Base-by-base conservation (phyloP, 2,888 invertebrate species). In the Lepidonotus clava region DNA sequence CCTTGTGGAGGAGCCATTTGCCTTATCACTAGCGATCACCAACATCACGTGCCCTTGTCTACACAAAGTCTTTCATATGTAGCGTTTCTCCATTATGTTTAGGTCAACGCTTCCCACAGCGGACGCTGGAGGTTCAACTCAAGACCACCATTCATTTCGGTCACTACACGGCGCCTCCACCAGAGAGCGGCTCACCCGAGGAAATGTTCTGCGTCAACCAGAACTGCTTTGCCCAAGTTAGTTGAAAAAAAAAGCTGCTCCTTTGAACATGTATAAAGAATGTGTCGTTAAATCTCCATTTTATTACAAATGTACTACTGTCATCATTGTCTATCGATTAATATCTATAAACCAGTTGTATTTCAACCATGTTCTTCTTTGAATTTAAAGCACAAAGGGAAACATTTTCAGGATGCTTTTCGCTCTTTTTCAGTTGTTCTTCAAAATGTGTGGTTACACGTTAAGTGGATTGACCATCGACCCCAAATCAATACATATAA, bases 171-270 rank as follows among this genome's bases (percentile, higher is more conserved):
- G 90, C 76, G 87, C 91, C 77, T 46, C 83, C 83, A 71, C 85
- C 88, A 11, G 88, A 88, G n/a, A 85, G 85, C 32, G 88, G 88
- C 11, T 46, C 80, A 11, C 87, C 87, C 38, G 92, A 92, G 80
- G 92, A 92, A 83, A 90, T 90, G 41, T 92, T 93, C 88, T 92
- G 92, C 90, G 88, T 89, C 6, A 92, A 91, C n/a, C 91, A 91
- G 83, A 92, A 92, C 88, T 89, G 92, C 21, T 93, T 91, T 90
- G 92, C 92, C 61, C 91, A 91, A 90, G 92, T 93, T 88, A 67
- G 86, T 83, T 24, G 40, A n/a, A 6, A 28, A 32, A 28, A n/a
- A n/a, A n/a, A n/a, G n/a, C n/a, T n/a, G n/a, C n/a, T n/a, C n/a
- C n/a, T n/a, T n/a, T n/a, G n/a, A n/a, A n/a, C n/a, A n/a, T n/a